These are phyloP conservation scores for Macaria liturata DNA, from an alignment of 2,888 invertebrate species.

Conservation along the genomic window DNA sequence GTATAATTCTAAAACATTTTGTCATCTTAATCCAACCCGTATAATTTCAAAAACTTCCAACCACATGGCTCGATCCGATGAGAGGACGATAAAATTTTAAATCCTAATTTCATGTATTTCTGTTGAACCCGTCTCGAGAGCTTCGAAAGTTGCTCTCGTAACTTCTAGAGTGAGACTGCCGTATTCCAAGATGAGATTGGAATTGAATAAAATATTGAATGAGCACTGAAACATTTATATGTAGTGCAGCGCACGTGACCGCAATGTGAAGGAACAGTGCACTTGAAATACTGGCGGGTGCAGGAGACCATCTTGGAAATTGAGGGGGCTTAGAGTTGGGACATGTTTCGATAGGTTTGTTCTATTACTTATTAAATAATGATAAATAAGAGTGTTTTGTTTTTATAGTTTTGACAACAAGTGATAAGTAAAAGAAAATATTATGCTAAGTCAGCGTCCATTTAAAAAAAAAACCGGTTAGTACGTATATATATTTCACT, in stretches of 20 bases:
- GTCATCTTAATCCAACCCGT: neutral
- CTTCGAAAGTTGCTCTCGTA: constrained; percentile 31
- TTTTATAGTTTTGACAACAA: too few species aligned
- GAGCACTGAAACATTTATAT: constrained; percentile 35
- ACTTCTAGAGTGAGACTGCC: constrained; percentile 28
- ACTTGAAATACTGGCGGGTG: constrained; percentile 28
- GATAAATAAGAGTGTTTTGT: too few species aligned
- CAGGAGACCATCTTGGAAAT: constrained; percentile 33
- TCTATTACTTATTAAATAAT: too few species aligned
- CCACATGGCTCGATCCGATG: constrained; percentile 13
- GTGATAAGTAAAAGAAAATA: too few species aligned
- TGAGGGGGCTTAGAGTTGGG: neutral
- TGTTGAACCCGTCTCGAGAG: constrained; percentile 25
- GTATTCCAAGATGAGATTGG: constrained; percentile 35
- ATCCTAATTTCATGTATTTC: constrained; percentile 24
- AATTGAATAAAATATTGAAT: constrained; percentile 40
- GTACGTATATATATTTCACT: too few species aligned
- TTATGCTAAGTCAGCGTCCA: too few species aligned
- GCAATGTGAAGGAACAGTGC: constrained; percentile 26
- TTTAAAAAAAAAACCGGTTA: too few species aligned
- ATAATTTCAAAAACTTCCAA: neutral
- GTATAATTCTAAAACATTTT: too few species aligned
- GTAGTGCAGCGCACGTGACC: constrained; percentile 32
- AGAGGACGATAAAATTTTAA: constrained; percentile 22
- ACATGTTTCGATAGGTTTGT: too few species aligned